These are phyloP conservation scores for Pinctada fucata DNA, from an alignment of 2,888 invertebrate species.

Conservation along the genomic window DNA sequence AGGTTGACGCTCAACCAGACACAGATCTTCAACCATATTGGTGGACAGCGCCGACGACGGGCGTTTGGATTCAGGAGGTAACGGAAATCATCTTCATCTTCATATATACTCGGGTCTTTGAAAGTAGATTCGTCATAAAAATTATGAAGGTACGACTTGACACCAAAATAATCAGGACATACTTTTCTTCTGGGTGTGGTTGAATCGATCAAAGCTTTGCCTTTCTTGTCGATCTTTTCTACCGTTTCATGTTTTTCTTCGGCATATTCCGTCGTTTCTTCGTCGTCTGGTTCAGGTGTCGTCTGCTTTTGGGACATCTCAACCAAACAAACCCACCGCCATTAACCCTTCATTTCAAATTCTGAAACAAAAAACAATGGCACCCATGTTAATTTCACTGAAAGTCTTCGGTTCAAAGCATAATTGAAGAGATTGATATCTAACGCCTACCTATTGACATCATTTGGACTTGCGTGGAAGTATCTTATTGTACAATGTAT, in stretches of 20 bases:
- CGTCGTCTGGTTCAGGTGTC: neutral
- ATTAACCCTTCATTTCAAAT: neutral
- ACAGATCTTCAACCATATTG: constrained; percentile 77
- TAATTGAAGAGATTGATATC: too few species aligned
- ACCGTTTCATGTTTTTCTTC: constrained; percentile 52
- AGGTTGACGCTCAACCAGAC: constrained; percentile 78
- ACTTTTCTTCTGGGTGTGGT: constrained; percentile 65
- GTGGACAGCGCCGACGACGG: constrained; percentile 67
- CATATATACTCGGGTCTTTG: constrained; percentile 72
- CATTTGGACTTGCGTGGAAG: too few species aligned
- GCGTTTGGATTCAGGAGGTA: constrained; percentile 75
- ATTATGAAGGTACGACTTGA: constrained; percentile 79
- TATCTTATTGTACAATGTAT: too few species aligned
- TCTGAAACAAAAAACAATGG: too few species aligned
- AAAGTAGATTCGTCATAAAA: constrained; percentile 77
- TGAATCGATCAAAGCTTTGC: constrained; percentile 21
- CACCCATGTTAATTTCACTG: too few species aligned
- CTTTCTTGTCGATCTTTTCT: constrained; percentile 39
- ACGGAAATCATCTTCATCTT: constrained; percentile 75
- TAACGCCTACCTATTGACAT: too few species aligned
- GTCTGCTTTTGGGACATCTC: neutral
- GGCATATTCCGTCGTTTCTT: constrained; percentile 30
- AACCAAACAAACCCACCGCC: neutral
- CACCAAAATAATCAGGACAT: constrained; percentile 77
- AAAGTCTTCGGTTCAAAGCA: too few species aligned